Evolutionary conservation across 2,797 vertebrate genomes (phyloP).

Genomic region (Sus cebifrons): DNA sequence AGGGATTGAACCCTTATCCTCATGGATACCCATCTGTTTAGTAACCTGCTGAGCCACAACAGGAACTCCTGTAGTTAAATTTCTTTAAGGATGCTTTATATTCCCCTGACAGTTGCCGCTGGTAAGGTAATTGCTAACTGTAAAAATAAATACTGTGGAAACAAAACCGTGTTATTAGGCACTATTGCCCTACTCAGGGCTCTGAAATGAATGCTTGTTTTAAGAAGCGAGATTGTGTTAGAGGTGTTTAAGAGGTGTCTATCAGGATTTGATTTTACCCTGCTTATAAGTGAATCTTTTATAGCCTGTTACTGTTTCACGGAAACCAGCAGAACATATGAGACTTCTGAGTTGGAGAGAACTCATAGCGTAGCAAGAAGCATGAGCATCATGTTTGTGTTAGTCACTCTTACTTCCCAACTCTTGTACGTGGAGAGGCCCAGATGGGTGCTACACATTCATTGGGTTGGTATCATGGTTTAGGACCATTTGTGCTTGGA

Average conservation of each 20-base stretch:
- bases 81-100: conserved; percentile 57
- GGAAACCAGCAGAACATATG: background rate
- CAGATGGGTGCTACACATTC: background rate
- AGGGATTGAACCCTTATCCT: too few species aligned
- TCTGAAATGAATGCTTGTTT: background rate
- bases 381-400: background rate
- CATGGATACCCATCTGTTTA: too few species aligned
- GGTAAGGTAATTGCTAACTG: background rate
- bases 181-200: background rate
- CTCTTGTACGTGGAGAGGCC: background rate
- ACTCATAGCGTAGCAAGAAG: background rate
- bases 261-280: conserved; percentile 57
- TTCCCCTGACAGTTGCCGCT: background rate
- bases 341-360: background rate
- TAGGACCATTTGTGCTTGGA: conserved; percentile 16
- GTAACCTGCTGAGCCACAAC: too few species aligned
- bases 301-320: background rate
- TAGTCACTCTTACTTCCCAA: background rate
- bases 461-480: background rate
- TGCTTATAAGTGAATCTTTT: background rate
- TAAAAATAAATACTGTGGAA: conserved; percentile 43
- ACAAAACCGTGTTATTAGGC: background rate
- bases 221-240: conserved; percentile 16
- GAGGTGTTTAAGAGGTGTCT: background rate
- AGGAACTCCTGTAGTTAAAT: background rate